Percentiles rank a stretch among this genome's conserved stretches.
Conservation (phyloP, 2,113 vertebrate genomes). For the Myiagra hebetior region DNA sequence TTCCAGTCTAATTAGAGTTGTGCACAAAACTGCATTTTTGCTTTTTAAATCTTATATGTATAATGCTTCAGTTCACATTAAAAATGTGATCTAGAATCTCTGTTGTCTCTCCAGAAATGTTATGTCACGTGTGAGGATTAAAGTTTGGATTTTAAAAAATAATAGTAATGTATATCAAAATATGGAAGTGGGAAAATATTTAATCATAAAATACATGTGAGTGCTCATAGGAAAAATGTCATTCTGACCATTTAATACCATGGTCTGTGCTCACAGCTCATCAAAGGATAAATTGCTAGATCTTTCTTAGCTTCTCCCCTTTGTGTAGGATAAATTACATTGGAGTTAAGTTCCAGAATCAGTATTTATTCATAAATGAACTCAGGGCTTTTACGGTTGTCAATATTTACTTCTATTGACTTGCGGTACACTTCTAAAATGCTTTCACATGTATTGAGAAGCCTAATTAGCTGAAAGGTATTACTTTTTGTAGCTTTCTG, state of each 20-base stretch:
- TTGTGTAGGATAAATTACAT: not conserved
- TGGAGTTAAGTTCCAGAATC: not conserved
- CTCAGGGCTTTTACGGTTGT: not conserved
- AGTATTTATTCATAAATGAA: not conserved
- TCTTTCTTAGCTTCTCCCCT: not conserved
- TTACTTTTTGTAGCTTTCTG: not conserved
- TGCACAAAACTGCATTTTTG: conserved; percentile 20
- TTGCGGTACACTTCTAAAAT: not conserved
- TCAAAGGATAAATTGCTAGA: not conserved
- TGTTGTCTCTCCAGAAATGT: not conserved
- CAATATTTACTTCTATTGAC: not conserved
- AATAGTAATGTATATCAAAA: not conserved
- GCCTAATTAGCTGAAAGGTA: not conserved
- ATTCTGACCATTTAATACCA: not conserved
- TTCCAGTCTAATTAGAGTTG: conserved; percentile 42
- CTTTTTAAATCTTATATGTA: not conserved
- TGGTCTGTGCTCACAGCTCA: not conserved
- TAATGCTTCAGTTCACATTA: not conserved
- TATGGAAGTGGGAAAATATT: not conserved
- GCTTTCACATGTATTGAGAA: not conserved
- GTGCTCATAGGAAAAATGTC: not conserved
- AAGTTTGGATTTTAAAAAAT: not conserved
- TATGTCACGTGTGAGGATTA: not conserved
- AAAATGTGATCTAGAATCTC: not conserved
- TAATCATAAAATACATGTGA: not conserved